Conservation (phyloP, 2,797 vertebrate genomes). For the Coilia nasus region DNA sequence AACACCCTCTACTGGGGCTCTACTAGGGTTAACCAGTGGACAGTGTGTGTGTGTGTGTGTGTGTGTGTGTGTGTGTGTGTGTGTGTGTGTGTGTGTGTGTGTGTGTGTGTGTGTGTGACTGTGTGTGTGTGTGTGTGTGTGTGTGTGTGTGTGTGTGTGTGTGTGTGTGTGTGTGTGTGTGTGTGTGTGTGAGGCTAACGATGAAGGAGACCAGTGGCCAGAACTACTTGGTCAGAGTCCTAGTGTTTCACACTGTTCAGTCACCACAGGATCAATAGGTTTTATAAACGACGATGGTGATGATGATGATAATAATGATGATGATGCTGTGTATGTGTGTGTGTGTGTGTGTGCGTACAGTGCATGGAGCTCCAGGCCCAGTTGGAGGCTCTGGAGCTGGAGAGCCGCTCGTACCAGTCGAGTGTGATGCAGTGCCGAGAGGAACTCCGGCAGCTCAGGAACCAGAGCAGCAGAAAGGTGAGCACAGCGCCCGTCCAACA, state of each 20-base stretch:
- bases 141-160: too few species aligned
- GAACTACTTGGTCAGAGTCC: background rate
- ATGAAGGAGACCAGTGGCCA: too few species aligned
- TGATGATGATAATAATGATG: background rate
- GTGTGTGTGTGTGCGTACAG: constrained; percentile 62
- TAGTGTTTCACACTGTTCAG: background rate
- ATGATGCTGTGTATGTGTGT: background rate
- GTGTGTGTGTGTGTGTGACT: too few species aligned
- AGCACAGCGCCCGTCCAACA: constrained; percentile 34
- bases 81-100: too few species aligned
- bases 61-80: too few species aligned
- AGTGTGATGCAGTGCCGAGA: constrained; percentile 85
- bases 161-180: too few species aligned
- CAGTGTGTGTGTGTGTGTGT: too few species aligned
- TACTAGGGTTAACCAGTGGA: too few species aligned
- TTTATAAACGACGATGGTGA: background rate
- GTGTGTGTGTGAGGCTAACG: too few species aligned
- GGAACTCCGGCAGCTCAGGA: constrained; percentile 76
- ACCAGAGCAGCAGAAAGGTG: constrained; percentile 61
- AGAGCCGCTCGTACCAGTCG: constrained; percentile 82
- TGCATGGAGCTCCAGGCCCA: constrained; percentile 81
- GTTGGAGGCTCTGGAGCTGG: constrained; percentile 80
- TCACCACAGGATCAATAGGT: background rate
- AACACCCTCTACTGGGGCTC: too few species aligned
- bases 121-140: too few species aligned